Evolutionary conservation across 2,797 vertebrate genomes (phyloP).

Genomic region (Steatocranus sp.): DNA sequence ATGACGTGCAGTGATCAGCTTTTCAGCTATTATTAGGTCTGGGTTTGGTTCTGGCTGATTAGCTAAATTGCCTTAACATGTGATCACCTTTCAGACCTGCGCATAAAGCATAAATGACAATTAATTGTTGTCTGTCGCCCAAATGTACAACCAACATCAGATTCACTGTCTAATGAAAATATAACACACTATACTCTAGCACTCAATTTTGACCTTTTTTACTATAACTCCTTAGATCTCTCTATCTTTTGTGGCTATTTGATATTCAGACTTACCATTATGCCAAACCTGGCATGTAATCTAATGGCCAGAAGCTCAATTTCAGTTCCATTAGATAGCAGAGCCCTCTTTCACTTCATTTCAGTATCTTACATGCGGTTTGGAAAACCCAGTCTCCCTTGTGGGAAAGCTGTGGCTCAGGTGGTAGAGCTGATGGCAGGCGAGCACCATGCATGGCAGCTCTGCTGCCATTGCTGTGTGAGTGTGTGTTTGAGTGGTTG

Average conservation of each 20-base stretch:
- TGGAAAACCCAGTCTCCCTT: neutral
- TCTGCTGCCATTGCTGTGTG: neutral
- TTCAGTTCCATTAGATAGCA: neutral
- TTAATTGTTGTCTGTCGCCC: neutral
- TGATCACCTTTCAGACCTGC: neutral
- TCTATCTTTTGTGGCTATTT: neutral
- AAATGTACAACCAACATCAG: neutral
- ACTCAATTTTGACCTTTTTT: neutral
- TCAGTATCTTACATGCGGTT: neutral
- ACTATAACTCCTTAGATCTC: neutral
- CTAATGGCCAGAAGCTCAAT: neutral
- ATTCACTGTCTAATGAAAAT: neutral
- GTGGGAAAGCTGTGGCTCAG: neutral
- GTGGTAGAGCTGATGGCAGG: neutral
- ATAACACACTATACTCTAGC: neutral
- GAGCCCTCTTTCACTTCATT: neutral
- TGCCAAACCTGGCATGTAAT: neutral
- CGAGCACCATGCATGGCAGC: neutral
- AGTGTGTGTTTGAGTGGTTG: neutral
- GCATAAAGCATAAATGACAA: neutral
- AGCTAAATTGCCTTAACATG: neutral
- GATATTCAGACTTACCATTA: neutral
- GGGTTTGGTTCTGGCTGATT: constrained; percentile 1
- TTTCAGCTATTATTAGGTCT: neutral
- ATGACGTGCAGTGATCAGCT: neutral